Evolutionary conservation across 2,888 invertebrate species (phyloP).

Genomic region (Panopea generosa): DNA sequence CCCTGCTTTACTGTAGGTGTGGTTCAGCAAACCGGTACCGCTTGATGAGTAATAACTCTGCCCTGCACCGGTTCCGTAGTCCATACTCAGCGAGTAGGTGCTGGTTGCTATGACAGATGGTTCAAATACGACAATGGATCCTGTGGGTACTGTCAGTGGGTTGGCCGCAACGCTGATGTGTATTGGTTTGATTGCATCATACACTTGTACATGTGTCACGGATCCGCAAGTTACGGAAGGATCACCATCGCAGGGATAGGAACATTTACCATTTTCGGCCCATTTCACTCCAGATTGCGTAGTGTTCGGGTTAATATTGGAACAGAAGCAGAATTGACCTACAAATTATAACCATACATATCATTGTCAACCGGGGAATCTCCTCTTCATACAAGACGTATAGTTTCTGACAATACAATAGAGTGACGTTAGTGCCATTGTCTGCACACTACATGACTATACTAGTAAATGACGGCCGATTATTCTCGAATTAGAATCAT

Average conservation of each 20-base stretch:
- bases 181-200: slow-evolving; percentile 62
- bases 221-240: slow-evolving; percentile 66
- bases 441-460: too few species aligned
- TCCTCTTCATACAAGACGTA: too few species aligned
- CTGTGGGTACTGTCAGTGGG: slow-evolving; percentile 7
- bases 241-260: slow-evolving; percentile 66
- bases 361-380: too few species aligned
- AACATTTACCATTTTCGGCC: slow-evolving; percentile 48
- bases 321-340: slow-evolving; percentile 49
- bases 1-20: slow-evolving; percentile 76
- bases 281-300: neutral
- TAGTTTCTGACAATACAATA: too few species aligned
- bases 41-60: slow-evolving; percentile 69
- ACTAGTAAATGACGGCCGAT: too few species aligned
- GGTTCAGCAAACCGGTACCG: slow-evolving; percentile 59
- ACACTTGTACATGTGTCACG: slow-evolving; percentile 65
- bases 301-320: slow-evolving; percentile 6
- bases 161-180: slow-evolving; percentile 28
- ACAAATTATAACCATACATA: neutral
- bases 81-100: slow-evolving; percentile 53
- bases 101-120: slow-evolving; percentile 15
- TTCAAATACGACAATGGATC: slow-evolving; percentile 24
- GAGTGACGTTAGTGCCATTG: too few species aligned
- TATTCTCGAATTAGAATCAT: too few species aligned
- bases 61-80: slow-evolving; percentile 81